Evolutionary conservation across 2,888 invertebrate species (phyloP), one percentile per base, ranked within the genome.

Genomic region (Watsonalla cultraria): DNA sequence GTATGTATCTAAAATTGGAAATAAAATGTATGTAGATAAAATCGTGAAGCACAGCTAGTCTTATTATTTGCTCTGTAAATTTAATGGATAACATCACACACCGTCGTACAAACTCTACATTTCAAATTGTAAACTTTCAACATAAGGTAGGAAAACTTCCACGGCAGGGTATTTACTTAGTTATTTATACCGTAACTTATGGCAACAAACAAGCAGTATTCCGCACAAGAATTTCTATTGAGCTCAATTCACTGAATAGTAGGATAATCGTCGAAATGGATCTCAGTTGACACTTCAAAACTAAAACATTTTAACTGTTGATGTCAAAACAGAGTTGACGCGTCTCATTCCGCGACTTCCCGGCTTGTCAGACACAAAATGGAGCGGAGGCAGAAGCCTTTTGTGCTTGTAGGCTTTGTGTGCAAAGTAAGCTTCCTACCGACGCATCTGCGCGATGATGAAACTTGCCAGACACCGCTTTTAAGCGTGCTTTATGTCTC

Each of bases 391-490:
- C 82, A 79, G 79, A 24, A 77, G 80, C 80, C 88, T 88, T 90
- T 90, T 89, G 87, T 90, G 83, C 83, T 84, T 82, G 85, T 84
- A 84, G 84, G 86, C 89, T 90, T 90, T 90, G 89, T 89, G 85
- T 81, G 83, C 77, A 86, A 89, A 90, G 89, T 87, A 87, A 88
- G 87, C 87, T 86, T 84, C 82, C 86, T 85, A 86, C 84, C 83
- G 80, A 86, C 84, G 84, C 84, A 86, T 86, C 89, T 84, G 84
- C 76, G 78, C 86, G 82, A 79, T 88, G 89, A 89, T 89, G 90
- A 90, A 90, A 90, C 90, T 90, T 89, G 86, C 88, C 87, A 90
- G 90, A 90, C 90, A 82, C 76, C 80, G 89, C 86, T 90, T 88
- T 86, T 82, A 86, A 87, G 84, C 82, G 75, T 82, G 82, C 86